Conservation (phyloP, 2,113 vertebrate species). For the Hirundichthys speculiger region DNA sequence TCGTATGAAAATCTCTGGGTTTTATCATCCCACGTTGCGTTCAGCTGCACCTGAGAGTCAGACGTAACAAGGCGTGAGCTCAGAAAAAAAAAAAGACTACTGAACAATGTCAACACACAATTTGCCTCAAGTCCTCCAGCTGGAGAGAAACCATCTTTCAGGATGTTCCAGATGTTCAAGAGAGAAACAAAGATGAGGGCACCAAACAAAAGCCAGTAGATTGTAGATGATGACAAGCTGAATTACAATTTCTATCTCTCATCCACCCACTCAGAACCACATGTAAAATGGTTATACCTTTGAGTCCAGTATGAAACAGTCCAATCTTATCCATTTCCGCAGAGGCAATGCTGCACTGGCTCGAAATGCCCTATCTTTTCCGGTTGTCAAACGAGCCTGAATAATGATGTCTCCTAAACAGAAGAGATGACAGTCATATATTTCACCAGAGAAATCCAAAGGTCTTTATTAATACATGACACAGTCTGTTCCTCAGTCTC, state of each 20-base stretch:
- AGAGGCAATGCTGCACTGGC: constrained; percentile 80
- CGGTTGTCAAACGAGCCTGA: constrained; percentile 84
- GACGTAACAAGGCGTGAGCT: constrained; percentile 39
- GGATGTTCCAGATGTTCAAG: constrained; percentile 51
- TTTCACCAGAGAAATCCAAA: constrained; percentile 41
- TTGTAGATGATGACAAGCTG: constrained; percentile 8
- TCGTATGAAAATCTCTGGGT: constrained; percentile 5
- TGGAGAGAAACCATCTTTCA: constrained; percentile 59
- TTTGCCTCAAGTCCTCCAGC: constrained; percentile 56
- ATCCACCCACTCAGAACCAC: constrained; percentile 14
- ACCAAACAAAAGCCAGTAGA: too few relatives aligned
- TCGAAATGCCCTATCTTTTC: constrained; percentile 85
- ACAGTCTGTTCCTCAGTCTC: constrained; percentile 32
- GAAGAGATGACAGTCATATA: constrained; percentile 54
- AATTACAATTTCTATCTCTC: constrained; percentile 25
- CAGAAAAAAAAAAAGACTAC: constrained; percentile 2
- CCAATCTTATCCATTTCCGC: constrained; percentile 88
- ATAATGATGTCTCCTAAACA: constrained; percentile 85
- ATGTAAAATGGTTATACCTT: constrained; percentile 77
- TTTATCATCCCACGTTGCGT: constrained; percentile 27
- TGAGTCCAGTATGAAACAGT: constrained; percentile 83
- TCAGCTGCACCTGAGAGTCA: constrained; percentile 57
- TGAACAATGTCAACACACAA: constrained; percentile 46
- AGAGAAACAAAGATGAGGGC: constrained; percentile 38
- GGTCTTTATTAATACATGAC: constrained; percentile 60